A percentile compares a stretch with the other conserved stretches of the same genome.
These are phyloP conservation scores for Iselma pallidipennis DNA, from an alignment of 2,888 invertebrate species.

Conservation along the genomic window DNA sequence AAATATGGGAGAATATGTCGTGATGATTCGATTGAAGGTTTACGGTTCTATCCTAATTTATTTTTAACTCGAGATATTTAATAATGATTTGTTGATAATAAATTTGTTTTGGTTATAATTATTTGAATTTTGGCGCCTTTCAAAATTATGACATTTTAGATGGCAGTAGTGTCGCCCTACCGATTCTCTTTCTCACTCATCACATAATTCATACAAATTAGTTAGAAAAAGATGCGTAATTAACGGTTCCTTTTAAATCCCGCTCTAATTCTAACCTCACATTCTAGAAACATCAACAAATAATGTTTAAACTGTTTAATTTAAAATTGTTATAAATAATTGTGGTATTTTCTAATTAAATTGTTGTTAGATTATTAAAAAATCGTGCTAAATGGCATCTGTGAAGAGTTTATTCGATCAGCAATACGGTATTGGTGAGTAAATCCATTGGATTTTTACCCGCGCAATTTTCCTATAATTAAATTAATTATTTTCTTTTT, in stretches of 20 bases:
- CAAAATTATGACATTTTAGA: background rate
- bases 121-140: background rate
- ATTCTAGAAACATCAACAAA: constrained; percentile 19
- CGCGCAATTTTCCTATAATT: constrained; percentile 27
- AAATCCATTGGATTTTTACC: constrained; percentile 18
- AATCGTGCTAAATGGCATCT: background rate
- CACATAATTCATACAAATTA: background rate
- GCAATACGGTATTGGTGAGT: constrained; percentile 40
- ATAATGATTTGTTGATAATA: background rate
- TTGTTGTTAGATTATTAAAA: background rate
- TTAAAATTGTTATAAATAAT: background rate
- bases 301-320: too few species aligned
- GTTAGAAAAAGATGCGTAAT: background rate
- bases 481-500: constrained; percentile 17
- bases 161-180: background rate
- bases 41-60: constrained; percentile 91
- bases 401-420: constrained; percentile 31
- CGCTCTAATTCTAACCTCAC: constrained; percentile 16
- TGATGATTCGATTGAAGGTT: constrained; percentile 94
- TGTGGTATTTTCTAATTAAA: background rate
- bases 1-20: constrained; percentile 84
- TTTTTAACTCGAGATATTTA: constrained; percentile 63
- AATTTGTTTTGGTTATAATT: background rate
- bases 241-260: constrained; percentile 5
- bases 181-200: background rate